phyloP scores from a whole-genome alignment of 2,797 vertebrate genomes.

The Anabas testudineus region DNA sequence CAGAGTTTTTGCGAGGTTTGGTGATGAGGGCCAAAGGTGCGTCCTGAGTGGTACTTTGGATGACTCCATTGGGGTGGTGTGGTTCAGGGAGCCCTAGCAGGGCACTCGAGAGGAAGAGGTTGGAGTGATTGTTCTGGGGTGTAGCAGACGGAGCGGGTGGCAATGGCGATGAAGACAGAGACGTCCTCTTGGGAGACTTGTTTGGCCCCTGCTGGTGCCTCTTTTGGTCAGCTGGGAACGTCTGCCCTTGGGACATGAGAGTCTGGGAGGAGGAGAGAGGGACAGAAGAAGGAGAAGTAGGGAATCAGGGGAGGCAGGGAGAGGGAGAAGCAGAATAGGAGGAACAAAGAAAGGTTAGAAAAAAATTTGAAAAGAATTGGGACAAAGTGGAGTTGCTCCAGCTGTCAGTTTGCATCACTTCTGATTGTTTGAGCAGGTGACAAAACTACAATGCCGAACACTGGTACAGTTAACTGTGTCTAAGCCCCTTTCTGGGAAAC shows the following conservation, averaged over 20 bases:
- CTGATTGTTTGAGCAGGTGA: slow-evolving; percentile 83
- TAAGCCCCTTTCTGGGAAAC: slow-evolving; percentile 68
- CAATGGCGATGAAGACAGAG: slow-evolving; percentile 82
- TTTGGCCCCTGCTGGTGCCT: slow-evolving; percentile 91
- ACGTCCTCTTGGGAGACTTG: slow-evolving; percentile 92
- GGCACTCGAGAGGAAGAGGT: slow-evolving; percentile 95
- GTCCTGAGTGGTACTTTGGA: slow-evolving; percentile 97
- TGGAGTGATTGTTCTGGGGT: slow-evolving; percentile 89
- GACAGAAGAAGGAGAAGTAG: slow-evolving; percentile 62
- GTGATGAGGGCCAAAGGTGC: slow-evolving; percentile 96
- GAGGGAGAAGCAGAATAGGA: slow-evolving; percentile 46
- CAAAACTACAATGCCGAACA: slow-evolving; percentile 78
- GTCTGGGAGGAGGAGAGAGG: slow-evolving; percentile 72
- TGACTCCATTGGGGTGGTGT: slow-evolving; percentile 94
- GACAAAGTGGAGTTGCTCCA: slow-evolving; percentile 81
- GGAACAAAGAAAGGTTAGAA: slow-evolving; percentile 71
- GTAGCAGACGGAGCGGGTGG: slow-evolving; percentile 87
- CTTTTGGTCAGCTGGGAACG: slow-evolving; percentile 90
- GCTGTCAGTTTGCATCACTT: slow-evolving; percentile 83
- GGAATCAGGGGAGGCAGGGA: slow-evolving; percentile 49
- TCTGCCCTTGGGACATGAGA: slow-evolving; percentile 91
- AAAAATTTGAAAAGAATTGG: slow-evolving; percentile 69
- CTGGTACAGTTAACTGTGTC: slow-evolving; percentile 76
- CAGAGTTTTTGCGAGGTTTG: slow-evolving; percentile 89
- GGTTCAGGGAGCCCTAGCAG: slow-evolving; percentile 91